Evolutionary conservation across 2,113 vertebrate species (phyloP).

Genomic region (Phodopus roborovskii): DNA sequence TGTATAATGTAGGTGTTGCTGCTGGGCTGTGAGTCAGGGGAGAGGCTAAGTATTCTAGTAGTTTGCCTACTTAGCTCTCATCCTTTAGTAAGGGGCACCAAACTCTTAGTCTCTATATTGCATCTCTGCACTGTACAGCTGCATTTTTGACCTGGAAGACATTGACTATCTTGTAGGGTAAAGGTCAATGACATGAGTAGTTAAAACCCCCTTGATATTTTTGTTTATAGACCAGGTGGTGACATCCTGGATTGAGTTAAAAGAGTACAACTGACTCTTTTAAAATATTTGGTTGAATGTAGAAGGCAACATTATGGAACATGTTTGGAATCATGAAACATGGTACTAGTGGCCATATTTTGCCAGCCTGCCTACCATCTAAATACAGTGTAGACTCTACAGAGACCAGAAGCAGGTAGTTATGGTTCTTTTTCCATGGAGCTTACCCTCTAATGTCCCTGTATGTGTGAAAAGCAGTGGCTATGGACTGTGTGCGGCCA

Average conservation of each 20-base stretch:
- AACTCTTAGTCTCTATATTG: background rate
- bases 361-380: background rate
- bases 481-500: background rate
- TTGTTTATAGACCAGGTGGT: background rate
- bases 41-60: background rate
- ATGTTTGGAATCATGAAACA: constrained; percentile 25
- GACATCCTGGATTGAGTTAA: background rate
- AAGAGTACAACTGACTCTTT: background rate
- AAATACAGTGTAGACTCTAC: background rate
- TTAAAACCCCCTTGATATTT: constrained; percentile 12
- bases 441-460: background rate
- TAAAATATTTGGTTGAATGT: constrained; percentile 45
- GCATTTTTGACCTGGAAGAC: constrained; percentile 15
- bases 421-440: background rate
- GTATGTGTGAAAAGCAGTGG: background rate
- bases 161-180: background rate
- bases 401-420: background rate
- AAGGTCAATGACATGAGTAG: background rate
- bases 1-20: background rate
- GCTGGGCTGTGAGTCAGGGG: background rate
- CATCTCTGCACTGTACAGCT: background rate
- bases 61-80: background rate
- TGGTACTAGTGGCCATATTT: background rate
- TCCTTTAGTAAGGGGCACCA: background rate
- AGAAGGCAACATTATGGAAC: background rate